phyloP scores from a whole-genome alignment of 2,113 vertebrate genomes.

The Oxyura jamaicensis region DNA sequence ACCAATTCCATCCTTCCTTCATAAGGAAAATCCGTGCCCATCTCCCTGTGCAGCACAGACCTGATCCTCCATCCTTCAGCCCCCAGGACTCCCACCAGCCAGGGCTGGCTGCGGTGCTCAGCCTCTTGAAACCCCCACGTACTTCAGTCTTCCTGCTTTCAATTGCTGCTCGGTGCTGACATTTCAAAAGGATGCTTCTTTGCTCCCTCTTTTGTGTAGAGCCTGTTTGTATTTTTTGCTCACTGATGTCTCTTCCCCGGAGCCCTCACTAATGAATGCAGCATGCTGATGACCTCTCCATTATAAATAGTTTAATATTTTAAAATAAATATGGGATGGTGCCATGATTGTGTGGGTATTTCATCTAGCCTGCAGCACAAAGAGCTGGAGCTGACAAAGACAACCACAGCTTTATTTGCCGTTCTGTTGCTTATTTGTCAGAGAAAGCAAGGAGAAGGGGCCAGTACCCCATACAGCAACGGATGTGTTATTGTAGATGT shows the following conservation, averaged over 20 bases:
- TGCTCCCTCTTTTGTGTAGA: neutral
- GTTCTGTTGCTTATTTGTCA: conserved; percentile 11
- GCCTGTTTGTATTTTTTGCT: neutral
- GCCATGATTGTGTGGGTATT: conserved; percentile 41
- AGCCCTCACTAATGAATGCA: conserved; percentile 42
- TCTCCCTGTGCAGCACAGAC: neutral
- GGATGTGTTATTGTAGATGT: conserved; percentile 37
- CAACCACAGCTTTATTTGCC: conserved; percentile 1
- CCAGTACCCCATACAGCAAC: neutral
- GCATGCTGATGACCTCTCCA: conserved; percentile 34
- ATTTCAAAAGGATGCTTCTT: conserved; percentile 37
- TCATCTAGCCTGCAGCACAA: conserved; percentile 33
- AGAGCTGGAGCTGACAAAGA: conserved; percentile 5
- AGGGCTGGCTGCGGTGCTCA: neutral
- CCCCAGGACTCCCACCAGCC: neutral
- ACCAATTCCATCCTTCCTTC: neutral
- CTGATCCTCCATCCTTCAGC: neutral
- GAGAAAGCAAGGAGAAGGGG: conserved; percentile 8
- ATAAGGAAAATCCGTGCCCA: neutral
- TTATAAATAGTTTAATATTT: conserved; percentile 61
- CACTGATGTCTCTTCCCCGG: conserved; percentile 10
- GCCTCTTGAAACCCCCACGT: neutral
- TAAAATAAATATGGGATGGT: conserved; percentile 49
- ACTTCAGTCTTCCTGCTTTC: neutral
- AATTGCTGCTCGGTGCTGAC: conserved; percentile 1